Evolutionary conservation across 2,113 vertebrate genomes (phyloP).

Genomic region (Psammodynastes pulverulentus): DNA sequence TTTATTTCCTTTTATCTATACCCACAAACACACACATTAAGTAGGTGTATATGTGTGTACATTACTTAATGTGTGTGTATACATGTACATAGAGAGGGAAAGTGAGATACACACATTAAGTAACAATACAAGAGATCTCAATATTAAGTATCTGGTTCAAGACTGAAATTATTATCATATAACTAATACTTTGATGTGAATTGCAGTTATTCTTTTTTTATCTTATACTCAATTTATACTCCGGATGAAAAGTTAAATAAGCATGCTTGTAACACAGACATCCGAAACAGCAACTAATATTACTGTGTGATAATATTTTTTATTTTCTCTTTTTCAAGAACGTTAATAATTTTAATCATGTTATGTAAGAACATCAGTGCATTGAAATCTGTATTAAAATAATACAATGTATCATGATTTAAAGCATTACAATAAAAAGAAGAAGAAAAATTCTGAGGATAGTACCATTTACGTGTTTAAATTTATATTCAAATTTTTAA

Average conservation of each 20-base stretch:
- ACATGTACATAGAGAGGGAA: background rate
- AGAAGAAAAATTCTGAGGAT: background rate
- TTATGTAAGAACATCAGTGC: background rate
- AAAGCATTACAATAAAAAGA: background rate
- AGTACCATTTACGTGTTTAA: constrained; percentile 26
- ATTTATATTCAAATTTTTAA: constrained; percentile 29
- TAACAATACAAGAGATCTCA: background rate
- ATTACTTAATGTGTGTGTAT: background rate
- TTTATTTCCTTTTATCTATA: background rate
- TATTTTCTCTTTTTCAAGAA: background rate
- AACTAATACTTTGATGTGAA: background rate
- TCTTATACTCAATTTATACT: background rate
- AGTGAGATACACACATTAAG: background rate
- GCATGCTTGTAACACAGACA: background rate
- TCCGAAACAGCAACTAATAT: background rate
- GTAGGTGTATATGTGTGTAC: too few relatives aligned
- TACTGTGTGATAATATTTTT: background rate
- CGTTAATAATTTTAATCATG: background rate
- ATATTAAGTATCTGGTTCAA: background rate
- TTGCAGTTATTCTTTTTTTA: background rate
- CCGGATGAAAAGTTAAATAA: background rate
- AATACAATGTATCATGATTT: background rate
- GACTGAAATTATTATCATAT: background rate
- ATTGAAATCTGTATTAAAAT: background rate
- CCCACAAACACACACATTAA: background rate